phyloP scores from a whole-genome alignment of 2,113 vertebrate genomes.

The Charadrius vociferus region DNA sequence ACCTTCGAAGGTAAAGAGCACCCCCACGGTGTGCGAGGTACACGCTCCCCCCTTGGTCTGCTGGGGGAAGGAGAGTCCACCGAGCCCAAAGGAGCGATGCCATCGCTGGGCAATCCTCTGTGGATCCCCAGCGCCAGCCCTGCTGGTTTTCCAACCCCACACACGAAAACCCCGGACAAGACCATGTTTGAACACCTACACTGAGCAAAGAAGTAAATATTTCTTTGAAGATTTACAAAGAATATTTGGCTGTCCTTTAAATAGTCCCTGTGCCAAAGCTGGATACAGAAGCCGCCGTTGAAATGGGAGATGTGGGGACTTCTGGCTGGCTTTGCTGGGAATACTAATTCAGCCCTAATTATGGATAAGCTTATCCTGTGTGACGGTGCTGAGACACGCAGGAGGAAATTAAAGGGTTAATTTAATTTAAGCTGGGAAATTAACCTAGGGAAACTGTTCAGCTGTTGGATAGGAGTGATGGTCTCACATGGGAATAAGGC shows the following conservation, averaged over 20 bases:
- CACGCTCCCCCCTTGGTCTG: background rate
- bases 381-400: background rate
- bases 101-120: background rate
- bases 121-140: background rate
- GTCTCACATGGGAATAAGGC: background rate
- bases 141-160: background rate
- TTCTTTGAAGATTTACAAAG: background rate
- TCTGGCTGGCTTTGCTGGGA: background rate
- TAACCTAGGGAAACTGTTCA: background rate
- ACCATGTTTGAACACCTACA: background rate
- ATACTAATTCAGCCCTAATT: background rate
- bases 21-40: background rate
- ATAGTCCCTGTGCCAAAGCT: background rate
- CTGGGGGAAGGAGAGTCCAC: background rate
- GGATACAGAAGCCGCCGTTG: background rate
- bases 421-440: background rate
- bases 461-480: background rate
- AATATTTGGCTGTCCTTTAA: background rate
- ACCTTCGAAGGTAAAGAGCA: background rate
- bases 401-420: background rate
- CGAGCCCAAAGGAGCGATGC: background rate
- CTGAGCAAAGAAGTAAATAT: background rate
- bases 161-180: background rate
- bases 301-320: fast-evolving
- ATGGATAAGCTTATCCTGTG: background rate